Evolutionary conservation across 2,888 invertebrate genomes (phyloP).

Genomic region (Hylaea fasciaria): DNA sequence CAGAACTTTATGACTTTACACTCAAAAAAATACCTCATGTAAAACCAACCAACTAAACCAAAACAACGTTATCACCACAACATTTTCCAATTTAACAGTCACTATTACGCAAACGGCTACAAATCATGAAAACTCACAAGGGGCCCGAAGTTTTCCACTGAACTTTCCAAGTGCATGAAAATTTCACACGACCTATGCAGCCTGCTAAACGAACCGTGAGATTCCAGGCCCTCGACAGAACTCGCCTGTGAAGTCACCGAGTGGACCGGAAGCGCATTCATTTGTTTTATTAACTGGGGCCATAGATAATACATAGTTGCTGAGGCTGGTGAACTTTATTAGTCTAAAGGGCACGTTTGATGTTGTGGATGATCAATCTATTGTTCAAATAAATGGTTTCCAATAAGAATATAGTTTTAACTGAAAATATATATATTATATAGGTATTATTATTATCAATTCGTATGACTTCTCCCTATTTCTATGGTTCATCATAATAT

Average conservation of each 20-base stretch:
- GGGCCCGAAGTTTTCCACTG: conserved; percentile 16
- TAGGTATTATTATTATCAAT: too few relatives aligned
- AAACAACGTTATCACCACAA: too few relatives aligned
- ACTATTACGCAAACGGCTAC: too few relatives aligned
- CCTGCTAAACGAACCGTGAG: conserved; percentile 55
- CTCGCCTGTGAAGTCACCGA: conserved; percentile 22
- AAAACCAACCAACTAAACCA: too few relatives aligned
- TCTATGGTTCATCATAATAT: too few relatives aligned
- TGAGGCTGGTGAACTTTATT: neutral
- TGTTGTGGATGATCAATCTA: neutral
- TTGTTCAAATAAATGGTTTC: neutral
- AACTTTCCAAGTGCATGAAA: conserved; percentile 40
- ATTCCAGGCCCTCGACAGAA: conserved; percentile 7
- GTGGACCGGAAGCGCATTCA: conserved; percentile 17
- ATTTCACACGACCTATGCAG: conserved; percentile 43
- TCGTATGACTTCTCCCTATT: too few relatives aligned
- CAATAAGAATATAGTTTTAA: too few relatives aligned
- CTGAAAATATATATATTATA: too few relatives aligned
- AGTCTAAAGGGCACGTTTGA: conserved; percentile 7
- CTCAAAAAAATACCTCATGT: too few relatives aligned
- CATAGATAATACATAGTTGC: conserved; percentile 5
- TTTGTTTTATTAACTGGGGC: conserved; percentile 23
- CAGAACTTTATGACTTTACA: too few relatives aligned
- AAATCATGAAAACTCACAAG: conserved; percentile 10
- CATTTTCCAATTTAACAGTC: too few relatives aligned